A percentile compares a stretch with the other conserved stretches of the same genome.
Evolutionary conservation across 2,888 invertebrate species (phyloP).

Genomic region (Spilosoma lubricipeda): DNA sequence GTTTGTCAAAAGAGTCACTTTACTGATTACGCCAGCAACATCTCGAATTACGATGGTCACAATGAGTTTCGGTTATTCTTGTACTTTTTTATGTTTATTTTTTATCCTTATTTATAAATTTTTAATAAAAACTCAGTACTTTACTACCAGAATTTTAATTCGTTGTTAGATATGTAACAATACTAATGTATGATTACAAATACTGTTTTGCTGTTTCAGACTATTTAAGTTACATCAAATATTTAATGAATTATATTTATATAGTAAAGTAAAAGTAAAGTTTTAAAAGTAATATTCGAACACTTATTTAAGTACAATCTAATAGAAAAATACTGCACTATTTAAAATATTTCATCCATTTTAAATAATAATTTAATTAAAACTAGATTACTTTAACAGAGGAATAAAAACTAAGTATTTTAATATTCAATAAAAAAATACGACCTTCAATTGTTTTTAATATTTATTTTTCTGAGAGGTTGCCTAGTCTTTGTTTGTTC

Average conservation of each 20-base stretch:
- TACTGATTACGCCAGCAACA: no score
- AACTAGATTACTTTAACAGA: not conserved
- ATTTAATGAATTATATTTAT: not conserved
- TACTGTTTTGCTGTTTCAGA: not conserved
- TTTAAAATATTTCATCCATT: not conserved
- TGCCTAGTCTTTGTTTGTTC: not conserved
- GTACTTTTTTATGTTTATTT: no score
- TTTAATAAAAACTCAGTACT: no score
- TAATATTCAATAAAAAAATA: not conserved
- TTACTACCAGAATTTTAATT: no score
- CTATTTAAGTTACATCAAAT: not conserved
- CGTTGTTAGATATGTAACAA: no score
- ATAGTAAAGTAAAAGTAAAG: no score
- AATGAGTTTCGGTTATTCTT: no score
- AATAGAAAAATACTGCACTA: not conserved
- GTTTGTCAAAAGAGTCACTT: no score
- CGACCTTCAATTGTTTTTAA: not conserved
- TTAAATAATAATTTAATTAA: not conserved
- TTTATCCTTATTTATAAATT: no score
- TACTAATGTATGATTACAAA: not conserved
- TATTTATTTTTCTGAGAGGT: not conserved
- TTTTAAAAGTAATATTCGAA: not conserved
- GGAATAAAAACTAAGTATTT: not conserved
- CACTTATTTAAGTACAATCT: not conserved
- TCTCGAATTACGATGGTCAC: no score